Evolutionary conservation across 2,888 invertebrate species (phyloP), one percentile per base, ranked within the genome.

Genomic region (Seira sanloemensis): DNA sequence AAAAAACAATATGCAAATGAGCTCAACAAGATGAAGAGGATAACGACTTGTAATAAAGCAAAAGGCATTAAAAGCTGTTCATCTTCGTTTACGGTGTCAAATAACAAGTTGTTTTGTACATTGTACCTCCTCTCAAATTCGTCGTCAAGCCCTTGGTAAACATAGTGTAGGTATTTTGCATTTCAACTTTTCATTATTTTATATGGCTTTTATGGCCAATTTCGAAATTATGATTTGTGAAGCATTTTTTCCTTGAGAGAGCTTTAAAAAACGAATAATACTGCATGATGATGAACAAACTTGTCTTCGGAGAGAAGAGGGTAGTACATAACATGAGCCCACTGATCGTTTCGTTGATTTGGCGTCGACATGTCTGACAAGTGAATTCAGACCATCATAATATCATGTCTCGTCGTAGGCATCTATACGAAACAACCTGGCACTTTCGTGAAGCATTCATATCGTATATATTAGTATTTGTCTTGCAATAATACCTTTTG

Each of bases 281-380:
- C 1, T 71, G 23, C 19, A 69, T 19, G 4, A 7, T 4, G 46
- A 23, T 7, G 21, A 27, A 68, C 68, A 26, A 21, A n/a, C 68
- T 2, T 68, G 19, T 21, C 19, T 21, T 69, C 21, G 19, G 50
- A 54, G 23, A 26, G 7, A 12, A 26, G 16, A 69, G 78, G 27
- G 62, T 78, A 71, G n/a, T n/a, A n/a, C n/a, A n/a, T 62, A 74
- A 75, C 75, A 75, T 50, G 80, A 58, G 66, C 68, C 23, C 37
- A 74, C 25, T 68, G 50, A 16, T 19, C 50, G 58, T 69, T 27
- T 71, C 24, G 54, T 18, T 58, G 27, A 16, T 50, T 19, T 77
- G 82, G 82, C 82, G 82, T 76, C 82, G 58, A 62, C 77, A 76
- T 54, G 82, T 82, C 82, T 82, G 67, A 79, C 50, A 21, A 68